Conservation (phyloP, 2,888 invertebrate genomes). For the Synergus japonicus region DNA sequence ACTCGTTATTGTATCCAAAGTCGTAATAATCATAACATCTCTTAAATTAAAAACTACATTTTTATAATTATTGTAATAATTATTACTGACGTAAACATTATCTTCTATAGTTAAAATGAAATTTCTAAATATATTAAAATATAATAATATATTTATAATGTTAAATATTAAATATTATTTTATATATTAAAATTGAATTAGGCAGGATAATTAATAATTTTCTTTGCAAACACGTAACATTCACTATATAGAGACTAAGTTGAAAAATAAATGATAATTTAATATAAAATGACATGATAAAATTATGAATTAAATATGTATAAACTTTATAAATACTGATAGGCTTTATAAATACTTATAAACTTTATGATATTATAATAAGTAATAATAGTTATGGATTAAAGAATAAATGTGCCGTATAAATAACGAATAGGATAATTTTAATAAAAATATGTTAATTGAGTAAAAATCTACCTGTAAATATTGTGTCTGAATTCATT, state of each 20-base stretch:
- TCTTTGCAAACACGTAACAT: not conserved
- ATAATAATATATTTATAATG: too few species aligned
- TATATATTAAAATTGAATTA: too few species aligned
- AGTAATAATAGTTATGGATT: not conserved
- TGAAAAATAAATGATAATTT: too few species aligned
- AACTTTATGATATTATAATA: too few species aligned
- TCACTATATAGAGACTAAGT: too few species aligned
- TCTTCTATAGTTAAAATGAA: not conserved
- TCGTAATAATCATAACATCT: conserved; percentile 89
- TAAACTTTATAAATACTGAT: not conserved
- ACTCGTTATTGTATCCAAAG: conserved; percentile 90
- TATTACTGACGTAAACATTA: not conserved
- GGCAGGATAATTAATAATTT: too few species aligned
- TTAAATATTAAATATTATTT: too few species aligned
- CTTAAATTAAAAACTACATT: conserved; percentile 53
- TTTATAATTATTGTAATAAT: not conserved
- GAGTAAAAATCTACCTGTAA: conserved; percentile 76
- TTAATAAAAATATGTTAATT: not conserved
- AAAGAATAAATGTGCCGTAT: not conserved
- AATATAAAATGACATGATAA: not conserved
- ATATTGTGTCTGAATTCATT: conserved; percentile 82
- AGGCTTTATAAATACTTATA: too few species aligned
- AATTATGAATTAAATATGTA: not conserved
- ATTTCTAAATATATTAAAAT: not conserved
- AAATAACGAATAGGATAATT: not conserved